These are phyloP conservation scores for Polyploca ridens DNA, from an alignment of 2,888 invertebrate genomes.

Conservation along the genomic window DNA sequence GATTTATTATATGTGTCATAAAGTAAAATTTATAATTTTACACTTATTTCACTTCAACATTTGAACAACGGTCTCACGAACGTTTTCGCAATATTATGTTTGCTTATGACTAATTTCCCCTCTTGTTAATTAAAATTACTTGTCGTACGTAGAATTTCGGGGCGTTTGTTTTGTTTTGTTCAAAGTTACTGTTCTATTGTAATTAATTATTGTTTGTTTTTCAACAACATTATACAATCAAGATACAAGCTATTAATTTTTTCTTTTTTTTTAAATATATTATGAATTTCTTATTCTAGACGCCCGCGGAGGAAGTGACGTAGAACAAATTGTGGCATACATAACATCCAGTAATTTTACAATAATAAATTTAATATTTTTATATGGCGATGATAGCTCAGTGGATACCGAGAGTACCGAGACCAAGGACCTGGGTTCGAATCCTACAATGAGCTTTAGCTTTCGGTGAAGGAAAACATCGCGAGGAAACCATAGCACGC, in stretches of 20 bases:
- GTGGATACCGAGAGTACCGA: no score
- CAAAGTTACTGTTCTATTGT: slow-evolving; percentile 4
- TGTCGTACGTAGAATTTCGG: neutral
- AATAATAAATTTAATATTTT: no score
- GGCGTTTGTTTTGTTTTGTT: neutral
- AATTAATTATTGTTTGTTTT: neutral
- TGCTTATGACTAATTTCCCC: neutral
- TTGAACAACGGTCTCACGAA: neutral
- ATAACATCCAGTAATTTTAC: no score
- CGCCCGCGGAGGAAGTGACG: no score
- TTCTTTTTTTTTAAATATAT: no score
- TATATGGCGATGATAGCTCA: no score
- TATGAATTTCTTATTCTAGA: no score
- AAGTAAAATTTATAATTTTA: slow-evolving; percentile 4
- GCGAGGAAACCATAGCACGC: no score
- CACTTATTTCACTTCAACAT: neutral
- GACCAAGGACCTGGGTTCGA: no score
- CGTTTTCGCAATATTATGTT: slow-evolving; percentile 4
- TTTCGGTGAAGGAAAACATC: no score
- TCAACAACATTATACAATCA: neutral
- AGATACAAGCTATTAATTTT: neutral
- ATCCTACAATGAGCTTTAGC: no score
- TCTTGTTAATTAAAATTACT: slow-evolving; percentile 4
- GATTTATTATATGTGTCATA: neutral
- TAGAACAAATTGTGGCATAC: no score